Conservation (phyloP, 1,140 invertebrate genomes). For the Pseudomyrmex dendroicus region DNA sequence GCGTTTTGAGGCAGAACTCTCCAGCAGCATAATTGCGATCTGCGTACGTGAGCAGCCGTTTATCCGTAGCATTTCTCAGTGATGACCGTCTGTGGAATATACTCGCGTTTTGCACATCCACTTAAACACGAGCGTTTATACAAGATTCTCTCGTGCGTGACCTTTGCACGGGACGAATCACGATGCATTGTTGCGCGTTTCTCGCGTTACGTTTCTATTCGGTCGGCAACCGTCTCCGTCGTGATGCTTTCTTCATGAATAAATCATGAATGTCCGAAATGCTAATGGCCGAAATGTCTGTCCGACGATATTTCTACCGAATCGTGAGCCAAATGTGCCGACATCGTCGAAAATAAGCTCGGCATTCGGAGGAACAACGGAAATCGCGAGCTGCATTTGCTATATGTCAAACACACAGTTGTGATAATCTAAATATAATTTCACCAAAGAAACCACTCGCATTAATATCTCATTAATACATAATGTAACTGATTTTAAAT, state of each 20-base stretch:
- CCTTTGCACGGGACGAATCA: constrained; percentile 64
- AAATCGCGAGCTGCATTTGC: constrained; percentile 21
- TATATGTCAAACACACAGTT: neutral
- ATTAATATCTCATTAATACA: too few species aligned
- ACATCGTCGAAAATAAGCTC: constrained; percentile 65
- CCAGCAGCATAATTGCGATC: constrained; percentile 47
- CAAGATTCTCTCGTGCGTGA: constrained; percentile 47
- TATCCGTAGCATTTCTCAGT: constrained; percentile 54
- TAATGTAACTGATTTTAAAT: too few species aligned
- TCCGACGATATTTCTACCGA: constrained; percentile 58
- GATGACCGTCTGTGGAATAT: constrained; percentile 19
- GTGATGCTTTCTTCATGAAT: constrained; percentile 70
- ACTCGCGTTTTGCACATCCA: constrained; percentile 54
- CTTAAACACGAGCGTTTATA: constrained; percentile 67
- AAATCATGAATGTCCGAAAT: constrained; percentile 73
- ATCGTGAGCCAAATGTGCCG: constrained; percentile 62
- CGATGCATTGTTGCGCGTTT: constrained; percentile 70
- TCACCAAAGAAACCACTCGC: neutral
- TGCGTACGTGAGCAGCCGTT: constrained; percentile 51
- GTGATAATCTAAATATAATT: constrained; percentile 7
- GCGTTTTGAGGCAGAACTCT: constrained; percentile 5
- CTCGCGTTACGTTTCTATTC: neutral
- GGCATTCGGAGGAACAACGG: constrained; percentile 38
- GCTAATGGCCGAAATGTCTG: constrained; percentile 71
- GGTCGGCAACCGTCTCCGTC: constrained; percentile 1